A percentile compares a stretch with the other conserved stretches of the same genome.
These are phyloP conservation scores for Eupithecia vulgata DNA, from an alignment of 2,888 invertebrate genomes.

Conservation along the genomic window DNA sequence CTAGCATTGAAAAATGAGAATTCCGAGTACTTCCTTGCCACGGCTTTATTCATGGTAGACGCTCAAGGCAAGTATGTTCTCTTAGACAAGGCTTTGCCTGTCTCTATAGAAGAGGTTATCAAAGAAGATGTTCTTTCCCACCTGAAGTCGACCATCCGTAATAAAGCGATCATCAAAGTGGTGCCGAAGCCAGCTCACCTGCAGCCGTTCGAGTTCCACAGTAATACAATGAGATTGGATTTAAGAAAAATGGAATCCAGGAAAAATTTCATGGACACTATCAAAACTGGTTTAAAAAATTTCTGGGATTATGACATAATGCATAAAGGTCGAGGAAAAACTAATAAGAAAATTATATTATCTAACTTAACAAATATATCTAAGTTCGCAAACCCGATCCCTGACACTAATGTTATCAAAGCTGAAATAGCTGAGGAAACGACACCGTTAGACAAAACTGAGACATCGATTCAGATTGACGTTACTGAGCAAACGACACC, in stretches of 20 bases:
- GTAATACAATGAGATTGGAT: not conserved
- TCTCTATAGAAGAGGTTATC: not conserved
- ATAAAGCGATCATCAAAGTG: not conserved
- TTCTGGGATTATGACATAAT: not conserved
- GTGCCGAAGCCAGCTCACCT: not conserved
- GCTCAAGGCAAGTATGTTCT: not conserved
- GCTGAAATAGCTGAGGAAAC: too few species aligned
- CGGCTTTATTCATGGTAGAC: not conserved
- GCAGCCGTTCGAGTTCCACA: not conserved
- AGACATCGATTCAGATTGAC: not conserved
- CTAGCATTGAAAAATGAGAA: not conserved
- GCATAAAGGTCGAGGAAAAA: not conserved
- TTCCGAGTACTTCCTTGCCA: not conserved
- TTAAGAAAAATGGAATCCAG: not conserved
- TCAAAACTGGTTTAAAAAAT: not conserved
- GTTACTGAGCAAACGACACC: not conserved
- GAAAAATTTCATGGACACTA: not conserved
- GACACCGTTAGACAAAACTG: not conserved
- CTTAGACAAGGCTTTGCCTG: not conserved
- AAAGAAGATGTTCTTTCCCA: not conserved
- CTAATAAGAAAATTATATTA: not conserved
- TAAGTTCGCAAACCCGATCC: not conserved
- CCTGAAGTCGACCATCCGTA: not conserved
- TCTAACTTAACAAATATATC: too few species aligned
- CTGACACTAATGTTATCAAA: not conserved